Evolutionary conservation across 2,113 vertebrate species (phyloP).

Genomic region (Centropus bengalensis): DNA sequence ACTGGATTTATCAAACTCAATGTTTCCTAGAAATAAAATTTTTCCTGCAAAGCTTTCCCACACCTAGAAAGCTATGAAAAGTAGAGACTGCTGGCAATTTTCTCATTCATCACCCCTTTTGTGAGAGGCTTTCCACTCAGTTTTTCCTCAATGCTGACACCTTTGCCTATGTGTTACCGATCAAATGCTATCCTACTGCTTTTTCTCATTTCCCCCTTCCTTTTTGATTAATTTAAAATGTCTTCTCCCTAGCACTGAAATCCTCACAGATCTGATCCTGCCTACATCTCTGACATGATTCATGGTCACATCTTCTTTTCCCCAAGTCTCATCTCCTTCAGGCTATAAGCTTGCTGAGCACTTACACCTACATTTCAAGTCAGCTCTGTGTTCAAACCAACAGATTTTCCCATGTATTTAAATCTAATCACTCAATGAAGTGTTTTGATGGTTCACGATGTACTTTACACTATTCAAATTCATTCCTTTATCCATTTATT

Average conservation of each 20-base stretch:
- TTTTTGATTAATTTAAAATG: not conserved
- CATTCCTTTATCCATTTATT: not conserved
- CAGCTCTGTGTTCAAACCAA: conserved; percentile 15
- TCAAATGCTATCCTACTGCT: not conserved
- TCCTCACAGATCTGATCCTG: not conserved
- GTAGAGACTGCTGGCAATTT: not conserved
- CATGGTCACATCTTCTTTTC: conserved; percentile 37
- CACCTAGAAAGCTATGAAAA: not conserved
- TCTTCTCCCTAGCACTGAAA: not conserved
- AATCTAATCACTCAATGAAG: not conserved
- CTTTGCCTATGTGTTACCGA: not conserved
- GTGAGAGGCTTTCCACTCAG: not conserved
- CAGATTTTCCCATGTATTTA: not conserved
- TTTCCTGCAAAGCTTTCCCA: not conserved
- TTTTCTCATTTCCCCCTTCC: not conserved
- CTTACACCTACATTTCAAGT: conserved; percentile 33
- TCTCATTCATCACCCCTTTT: not conserved
- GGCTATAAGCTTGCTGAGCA: conserved; percentile 1
- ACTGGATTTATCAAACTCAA: not conserved
- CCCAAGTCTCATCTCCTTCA: not conserved
- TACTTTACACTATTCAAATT: not conserved
- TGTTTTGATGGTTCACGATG: not conserved
- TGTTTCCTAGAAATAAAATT: not conserved
- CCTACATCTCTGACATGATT: conserved; percentile 54
- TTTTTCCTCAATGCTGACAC: not conserved